Conservation (phyloP, 2,797 vertebrate species). For the Hozukius guyotensis region DNA sequence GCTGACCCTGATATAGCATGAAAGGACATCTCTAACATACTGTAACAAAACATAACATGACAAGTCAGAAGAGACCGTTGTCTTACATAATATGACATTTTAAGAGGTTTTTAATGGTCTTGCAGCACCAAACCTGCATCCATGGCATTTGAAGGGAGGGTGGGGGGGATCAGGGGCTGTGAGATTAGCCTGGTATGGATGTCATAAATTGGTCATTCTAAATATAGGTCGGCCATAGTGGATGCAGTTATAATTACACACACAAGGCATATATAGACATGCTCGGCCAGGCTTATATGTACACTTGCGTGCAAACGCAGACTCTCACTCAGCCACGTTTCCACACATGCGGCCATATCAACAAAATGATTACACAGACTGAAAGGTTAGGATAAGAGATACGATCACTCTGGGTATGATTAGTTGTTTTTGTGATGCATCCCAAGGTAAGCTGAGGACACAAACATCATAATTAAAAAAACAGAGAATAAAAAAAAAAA, state of each 20-base stretch:
- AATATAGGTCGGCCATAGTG: conserved; percentile 47
- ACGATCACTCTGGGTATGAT: background rate
- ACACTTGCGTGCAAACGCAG: conserved; percentile 26
- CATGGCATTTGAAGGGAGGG: background rate
- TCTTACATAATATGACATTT: background rate
- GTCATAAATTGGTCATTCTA: conserved; percentile 47
- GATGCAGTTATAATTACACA: conserved; percentile 51
- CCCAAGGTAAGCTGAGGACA: background rate
- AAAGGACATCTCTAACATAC: background rate
- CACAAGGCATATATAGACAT: conserved; percentile 34
- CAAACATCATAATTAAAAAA: background rate
- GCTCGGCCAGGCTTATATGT: conserved; percentile 31
- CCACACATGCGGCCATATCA: background rate
- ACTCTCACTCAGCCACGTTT: conserved; percentile 3
- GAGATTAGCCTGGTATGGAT: conserved; percentile 40
- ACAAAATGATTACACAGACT: background rate
- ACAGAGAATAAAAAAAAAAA: background rate
- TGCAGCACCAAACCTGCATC: background rate
- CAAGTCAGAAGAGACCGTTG: background rate
- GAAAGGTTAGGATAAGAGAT: background rate
- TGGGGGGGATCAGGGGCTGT: background rate
- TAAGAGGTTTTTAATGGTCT: background rate
- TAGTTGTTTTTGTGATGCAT: background rate
- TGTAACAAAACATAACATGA: background rate
- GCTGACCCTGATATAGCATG: too few species aligned